Percentiles rank a stretch among this genome's conserved stretches.
These are phyloP conservation scores for Condylostylus longicornis DNA, from an alignment of 1,140 invertebrate genomes.

Conservation along the genomic window DNA sequence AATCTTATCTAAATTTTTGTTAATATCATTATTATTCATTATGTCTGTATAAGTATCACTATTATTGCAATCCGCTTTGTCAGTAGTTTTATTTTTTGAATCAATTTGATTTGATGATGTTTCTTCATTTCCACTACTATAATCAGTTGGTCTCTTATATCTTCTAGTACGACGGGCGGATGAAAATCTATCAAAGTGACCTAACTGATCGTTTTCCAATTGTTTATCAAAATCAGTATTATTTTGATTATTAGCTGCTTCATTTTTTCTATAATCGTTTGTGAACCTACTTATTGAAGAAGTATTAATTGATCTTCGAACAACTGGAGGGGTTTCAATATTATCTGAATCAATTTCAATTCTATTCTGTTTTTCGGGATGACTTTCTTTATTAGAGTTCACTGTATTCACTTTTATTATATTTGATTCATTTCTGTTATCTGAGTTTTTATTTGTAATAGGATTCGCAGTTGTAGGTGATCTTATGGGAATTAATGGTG, in stretches of 20 bases:
- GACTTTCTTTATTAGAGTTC: conserved; percentile 18
- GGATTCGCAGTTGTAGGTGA: neutral
- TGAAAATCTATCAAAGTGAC: conserved; percentile 72
- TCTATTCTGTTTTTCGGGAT: conserved; percentile 44
- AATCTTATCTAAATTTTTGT: too few relatives aligned
- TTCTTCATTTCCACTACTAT: conserved; percentile 41
- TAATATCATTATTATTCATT: too few relatives aligned
- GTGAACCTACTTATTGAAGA: neutral
- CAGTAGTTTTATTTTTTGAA: conserved; percentile 7
- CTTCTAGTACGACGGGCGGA: conserved; percentile 62
- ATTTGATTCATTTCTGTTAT: too few relatives aligned
- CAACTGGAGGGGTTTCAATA: conserved; percentile 73
- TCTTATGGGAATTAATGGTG: neutral
- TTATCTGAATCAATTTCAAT: conserved; percentile 82
- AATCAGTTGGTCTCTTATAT: conserved; percentile 57
- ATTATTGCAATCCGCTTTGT: too few relatives aligned
- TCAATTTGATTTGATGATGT: conserved; percentile 18
- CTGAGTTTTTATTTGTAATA: neutral
- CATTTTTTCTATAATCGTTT: too few relatives aligned
- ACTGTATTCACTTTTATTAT: neutral
- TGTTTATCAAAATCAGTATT: too few relatives aligned
- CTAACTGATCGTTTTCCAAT: conserved; percentile 39
- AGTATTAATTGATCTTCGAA: conserved; percentile 40
- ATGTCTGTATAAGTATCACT: too few relatives aligned
- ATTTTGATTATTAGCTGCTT: too few relatives aligned